Conservation (phyloP, 2,888 invertebrate genomes). For the Abrostola triplasia region DNA sequence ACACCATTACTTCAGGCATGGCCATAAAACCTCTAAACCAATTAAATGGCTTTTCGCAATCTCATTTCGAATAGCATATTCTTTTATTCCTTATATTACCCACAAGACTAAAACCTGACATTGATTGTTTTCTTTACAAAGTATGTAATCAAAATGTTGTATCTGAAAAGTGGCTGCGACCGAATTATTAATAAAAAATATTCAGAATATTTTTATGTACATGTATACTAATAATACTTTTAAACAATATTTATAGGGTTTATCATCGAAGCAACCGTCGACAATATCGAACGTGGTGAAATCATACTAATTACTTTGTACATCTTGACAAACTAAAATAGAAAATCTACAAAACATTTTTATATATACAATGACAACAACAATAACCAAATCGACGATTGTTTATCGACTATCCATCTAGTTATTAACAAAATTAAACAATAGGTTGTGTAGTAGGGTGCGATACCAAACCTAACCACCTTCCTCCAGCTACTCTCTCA, state of each 20-base stretch:
- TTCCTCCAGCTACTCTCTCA: constrained; percentile 56
- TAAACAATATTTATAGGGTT: constrained; percentile 86
- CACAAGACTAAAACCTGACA: constrained; percentile 60
- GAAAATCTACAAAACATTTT: constrained; percentile 86
- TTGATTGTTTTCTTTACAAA: constrained; percentile 47
- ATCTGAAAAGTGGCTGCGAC: constrained; percentile 59
- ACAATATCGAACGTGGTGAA: constrained; percentile 74
- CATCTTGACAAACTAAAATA: constrained; percentile 82
- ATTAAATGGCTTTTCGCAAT: constrained; percentile 16
- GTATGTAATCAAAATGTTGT: constrained; percentile 47
- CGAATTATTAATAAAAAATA: constrained; percentile 73
- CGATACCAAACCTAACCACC: constrained; percentile 57
- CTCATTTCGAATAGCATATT: constrained; percentile 20
- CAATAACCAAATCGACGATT: constrained; percentile 78
- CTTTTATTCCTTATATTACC: constrained; percentile 48
- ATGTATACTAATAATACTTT: constrained; percentile 87
- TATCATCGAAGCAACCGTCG: constrained; percentile 68
- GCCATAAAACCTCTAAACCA: constrained; percentile 26
- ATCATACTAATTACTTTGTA: constrained; percentile 84
- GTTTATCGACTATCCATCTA: constrained; percentile 67
- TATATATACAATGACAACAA: constrained; percentile 84
- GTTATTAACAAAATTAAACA: constrained; percentile 72
- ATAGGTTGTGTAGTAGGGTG: constrained; percentile 53
- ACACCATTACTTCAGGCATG: constrained; percentile 26
- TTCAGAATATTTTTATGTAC: constrained; percentile 84